phyloP scores from a whole-genome alignment of 2,113 vertebrate species.

The Oncorhynchus tshawytscha region DNA sequence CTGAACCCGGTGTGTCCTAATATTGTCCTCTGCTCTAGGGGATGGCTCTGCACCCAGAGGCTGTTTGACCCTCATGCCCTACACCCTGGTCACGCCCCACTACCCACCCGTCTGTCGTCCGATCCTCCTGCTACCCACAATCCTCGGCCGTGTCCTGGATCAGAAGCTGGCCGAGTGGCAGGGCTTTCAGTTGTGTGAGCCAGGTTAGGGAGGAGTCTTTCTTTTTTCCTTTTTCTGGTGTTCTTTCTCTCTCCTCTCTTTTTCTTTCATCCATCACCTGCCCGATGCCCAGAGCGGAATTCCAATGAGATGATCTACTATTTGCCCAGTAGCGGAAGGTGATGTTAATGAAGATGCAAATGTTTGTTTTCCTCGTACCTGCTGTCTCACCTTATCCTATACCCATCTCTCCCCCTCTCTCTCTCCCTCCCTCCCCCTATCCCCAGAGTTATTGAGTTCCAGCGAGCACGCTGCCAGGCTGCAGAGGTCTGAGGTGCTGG shows the following conservation, averaged over 20 bases:
- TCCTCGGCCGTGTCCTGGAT: conserved; percentile 75
- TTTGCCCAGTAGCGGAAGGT: neutral
- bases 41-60: conserved; percentile 53
- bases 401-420: neutral
- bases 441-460: conserved; percentile 72
- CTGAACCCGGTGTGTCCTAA: neutral
- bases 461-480: conserved; percentile 63
- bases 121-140: conserved; percentile 78
- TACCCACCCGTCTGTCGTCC: conserved; percentile 77
- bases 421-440: neutral
- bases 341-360: neutral
- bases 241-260: neutral
- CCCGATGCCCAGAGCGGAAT: too few species aligned
- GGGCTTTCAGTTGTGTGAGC: conserved; percentile 77
- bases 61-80: conserved; percentile 82
- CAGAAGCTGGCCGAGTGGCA: conserved; percentile 76
- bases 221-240: neutral
- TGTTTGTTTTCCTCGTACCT: too few species aligned
- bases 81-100: conserved; percentile 79
- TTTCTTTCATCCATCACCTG: conserved; percentile 34
- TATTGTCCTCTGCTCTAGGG: conserved; percentile 40
- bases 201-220: conserved; percentile 62
- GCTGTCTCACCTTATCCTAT: neutral
- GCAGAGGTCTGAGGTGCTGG: conserved; percentile 75
- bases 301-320: neutral